Conservation (phyloP, 2,113 vertebrate genomes). For the Odobenus rosmarus region DNA sequence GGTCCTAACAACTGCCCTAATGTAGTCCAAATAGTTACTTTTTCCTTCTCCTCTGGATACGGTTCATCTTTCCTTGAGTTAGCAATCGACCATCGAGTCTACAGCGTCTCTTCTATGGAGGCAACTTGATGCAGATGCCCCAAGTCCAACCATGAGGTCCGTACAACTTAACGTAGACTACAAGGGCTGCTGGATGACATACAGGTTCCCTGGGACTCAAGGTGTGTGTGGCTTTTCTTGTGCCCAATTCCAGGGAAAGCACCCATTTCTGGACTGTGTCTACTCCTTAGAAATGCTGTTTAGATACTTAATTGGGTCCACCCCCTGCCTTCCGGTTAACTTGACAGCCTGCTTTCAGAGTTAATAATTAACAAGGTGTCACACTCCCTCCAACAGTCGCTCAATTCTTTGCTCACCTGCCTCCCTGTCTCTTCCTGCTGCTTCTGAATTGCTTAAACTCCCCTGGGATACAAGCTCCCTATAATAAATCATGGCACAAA, state of each 20-base stretch:
- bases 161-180: not conserved
- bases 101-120: not conserved
- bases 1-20: not conserved
- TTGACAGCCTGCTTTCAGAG: slow-evolving; percentile 72
- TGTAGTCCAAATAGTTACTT: not conserved
- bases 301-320: slow-evolving; percentile 72
- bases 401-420: slow-evolving; percentile 77
- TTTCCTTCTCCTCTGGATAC: not conserved
- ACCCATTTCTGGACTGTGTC: slow-evolving; percentile 15
- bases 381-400: slow-evolving; percentile 62
- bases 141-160: not conserved
- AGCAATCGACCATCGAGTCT: not conserved
- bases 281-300: slow-evolving; percentile 68
- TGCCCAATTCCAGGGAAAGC: not conserved
- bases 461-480: slow-evolving; percentile 74
- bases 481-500: slow-evolving; percentile 78
- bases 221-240: not conserved
- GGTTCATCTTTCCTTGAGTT: not conserved
- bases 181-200: not conserved
- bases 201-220: not conserved
- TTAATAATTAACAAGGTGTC: slow-evolving; percentile 81
- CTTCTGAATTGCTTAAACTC: slow-evolving; percentile 73
- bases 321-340: slow-evolving; percentile 70
- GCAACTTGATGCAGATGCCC: too few relatives aligned
- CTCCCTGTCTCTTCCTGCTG: slow-evolving; percentile 75